Evolutionary conservation across 2,113 vertebrate genomes (phyloP), one percentile per base, ranked within the genome.

Genomic region (Conger conger): DNA sequence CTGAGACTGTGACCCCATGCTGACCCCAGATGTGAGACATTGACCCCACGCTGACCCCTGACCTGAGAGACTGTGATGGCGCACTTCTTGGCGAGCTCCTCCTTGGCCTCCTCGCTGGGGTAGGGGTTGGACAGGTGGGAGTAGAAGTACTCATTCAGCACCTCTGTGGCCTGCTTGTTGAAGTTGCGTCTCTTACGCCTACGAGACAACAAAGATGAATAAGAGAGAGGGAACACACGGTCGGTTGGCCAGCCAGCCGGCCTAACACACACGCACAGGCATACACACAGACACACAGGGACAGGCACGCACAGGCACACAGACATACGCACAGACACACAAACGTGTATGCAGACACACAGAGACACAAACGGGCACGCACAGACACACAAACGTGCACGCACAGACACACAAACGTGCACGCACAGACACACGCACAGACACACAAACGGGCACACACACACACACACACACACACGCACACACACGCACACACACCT

Each of bases 121-220:
- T 97, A 97, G 30, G 97, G 97, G 85, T 97, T 97, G 83, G 96
- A 98, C 91, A 98, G 92, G 86, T 97, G 97, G 0, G 97, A 97
- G 90, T 98, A 98, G 86, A 98, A 98, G 92, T 97, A 98, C 76
- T 97, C 96, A 0, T 97, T 97, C 91, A 97, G 94, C 81, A 97
- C 97, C 90, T 97, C 97, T 0, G 96, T 98, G 0, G 97, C 96
- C 92, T 97, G 96, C 83, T 97, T 97, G 94, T 97, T 97, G 93
- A 98, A 97, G 91, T 97, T 97, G 84, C 95, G 95, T 54, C 96
- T 92, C 88, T 97, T 97, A 7, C 95, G 95, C 91, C 96, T 97
- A 90, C n/a, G 90, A 0, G 83, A 1, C 63, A 36, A 82, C 5
- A 84, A 27, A 84, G 2, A 77, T 5, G 35, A 4, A 7, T 23